A percentile compares a stretch with the other conserved stretches of the same genome.
phyloP scores from a whole-genome alignment of 2,888 invertebrate genomes.

The Branchipolynoe longqiensis region DNA sequence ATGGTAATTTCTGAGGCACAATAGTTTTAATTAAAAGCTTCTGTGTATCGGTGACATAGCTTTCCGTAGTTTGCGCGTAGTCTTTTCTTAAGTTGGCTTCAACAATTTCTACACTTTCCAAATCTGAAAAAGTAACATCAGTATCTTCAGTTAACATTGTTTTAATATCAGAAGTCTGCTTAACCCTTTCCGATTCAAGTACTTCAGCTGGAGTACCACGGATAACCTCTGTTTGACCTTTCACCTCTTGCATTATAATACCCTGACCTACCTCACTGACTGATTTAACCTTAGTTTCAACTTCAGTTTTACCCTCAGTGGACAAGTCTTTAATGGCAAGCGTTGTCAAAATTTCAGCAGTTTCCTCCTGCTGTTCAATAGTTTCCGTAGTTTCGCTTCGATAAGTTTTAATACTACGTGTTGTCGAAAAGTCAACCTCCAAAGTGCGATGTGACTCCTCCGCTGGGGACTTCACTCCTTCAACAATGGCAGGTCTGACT shows the following conservation, averaged over 20 bases:
- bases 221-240: slow-evolving; percentile 1
- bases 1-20: background rate
- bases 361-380: slow-evolving; percentile 13
- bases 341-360: too few relatives aligned
- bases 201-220: slow-evolving; percentile 48
- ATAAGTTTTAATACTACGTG: slow-evolving; percentile 10
- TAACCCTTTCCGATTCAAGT: background rate
- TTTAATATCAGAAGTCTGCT: background rate
- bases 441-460: slow-evolving; percentile 44
- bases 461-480: slow-evolving; percentile 49
- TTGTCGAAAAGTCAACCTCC: slow-evolving; percentile 44
- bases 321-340: slow-evolving; percentile 41
- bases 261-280: slow-evolving; percentile 43
- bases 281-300: slow-evolving; percentile 34
- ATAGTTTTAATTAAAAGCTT: background rate
- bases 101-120: background rate
- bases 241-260: background rate
- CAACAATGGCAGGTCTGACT: slow-evolving; percentile 22
- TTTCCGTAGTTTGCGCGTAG: slow-evolving; percentile 1
- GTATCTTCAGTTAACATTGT: slow-evolving; percentile 44
- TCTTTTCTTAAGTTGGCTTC: background rate
- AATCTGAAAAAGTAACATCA: slow-evolving; percentile 43
- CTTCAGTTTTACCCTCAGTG: too few relatives aligned
- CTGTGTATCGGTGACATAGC: background rate
- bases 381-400: background rate